These are phyloP conservation scores for Drosophila basisetae DNA, from an alignment of 2,888 invertebrate genomes.

Conservation along the genomic window DNA sequence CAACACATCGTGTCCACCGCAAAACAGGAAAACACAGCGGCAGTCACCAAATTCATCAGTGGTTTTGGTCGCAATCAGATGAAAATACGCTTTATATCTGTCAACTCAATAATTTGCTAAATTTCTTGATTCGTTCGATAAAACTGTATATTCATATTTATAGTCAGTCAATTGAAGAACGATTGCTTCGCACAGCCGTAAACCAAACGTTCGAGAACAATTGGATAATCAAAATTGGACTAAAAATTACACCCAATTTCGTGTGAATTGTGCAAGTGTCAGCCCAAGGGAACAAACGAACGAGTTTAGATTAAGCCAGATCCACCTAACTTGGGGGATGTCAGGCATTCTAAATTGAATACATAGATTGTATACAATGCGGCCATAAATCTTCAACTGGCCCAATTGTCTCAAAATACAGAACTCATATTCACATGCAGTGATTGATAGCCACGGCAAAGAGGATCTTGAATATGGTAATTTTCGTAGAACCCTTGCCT, in stretches of 20 bases:
- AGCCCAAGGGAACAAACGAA: neutral
- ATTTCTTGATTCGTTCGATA: slow-evolving; percentile 36
- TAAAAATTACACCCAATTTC: neutral
- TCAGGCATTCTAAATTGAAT: slow-evolving; percentile 21
- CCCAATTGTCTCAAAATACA: slow-evolving; percentile 48
- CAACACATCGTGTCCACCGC: slow-evolving; percentile 53
- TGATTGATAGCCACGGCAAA: slow-evolving; percentile 55
- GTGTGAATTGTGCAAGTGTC: neutral
- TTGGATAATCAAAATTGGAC: slow-evolving; percentile 3
- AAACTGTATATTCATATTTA: slow-evolving; percentile 52
- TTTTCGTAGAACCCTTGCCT: slow-evolving; percentile 39
- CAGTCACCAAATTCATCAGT: slow-evolving; percentile 49
- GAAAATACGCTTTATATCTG: slow-evolving; percentile 48
- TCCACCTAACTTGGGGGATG: slow-evolving; percentile 17
- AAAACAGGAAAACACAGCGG: slow-evolving; percentile 40
- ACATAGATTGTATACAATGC: slow-evolving; percentile 9
- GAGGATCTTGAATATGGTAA: slow-evolving; percentile 38
- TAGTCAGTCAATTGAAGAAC: slow-evolving; percentile 18
- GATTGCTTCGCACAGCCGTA: neutral
- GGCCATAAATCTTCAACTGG: slow-evolving; percentile 47
- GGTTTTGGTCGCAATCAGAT: slow-evolving; percentile 36
- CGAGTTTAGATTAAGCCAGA: slow-evolving; percentile 19
- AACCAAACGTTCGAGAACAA: neutral
- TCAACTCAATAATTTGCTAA: slow-evolving; percentile 55
- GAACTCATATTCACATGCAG: slow-evolving; percentile 56